Evolutionary conservation across 1,140 invertebrate species (phyloP).

Genomic region (Brachionus manjavacas): DNA sequence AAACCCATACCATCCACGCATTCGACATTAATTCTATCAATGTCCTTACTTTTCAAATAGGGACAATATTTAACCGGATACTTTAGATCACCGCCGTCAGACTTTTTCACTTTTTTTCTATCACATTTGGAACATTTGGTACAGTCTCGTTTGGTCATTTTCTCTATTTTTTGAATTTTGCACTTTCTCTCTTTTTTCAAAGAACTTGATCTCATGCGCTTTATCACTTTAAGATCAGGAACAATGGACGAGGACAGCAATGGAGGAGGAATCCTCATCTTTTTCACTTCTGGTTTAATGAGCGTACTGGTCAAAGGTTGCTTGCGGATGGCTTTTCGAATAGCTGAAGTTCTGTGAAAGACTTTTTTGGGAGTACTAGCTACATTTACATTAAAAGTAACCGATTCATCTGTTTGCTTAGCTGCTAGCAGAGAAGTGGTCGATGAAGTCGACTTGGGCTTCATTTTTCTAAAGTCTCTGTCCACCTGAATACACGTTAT

Average conservation of each 20-base stretch:
- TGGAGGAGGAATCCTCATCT: slow-evolving; percentile 17
- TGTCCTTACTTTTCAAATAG: slow-evolving; percentile 18
- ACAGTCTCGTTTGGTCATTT: neutral
- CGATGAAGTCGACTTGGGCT: slow-evolving; percentile 18
- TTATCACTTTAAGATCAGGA: neutral
- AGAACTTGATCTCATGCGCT: neutral
- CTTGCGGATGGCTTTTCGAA: neutral
- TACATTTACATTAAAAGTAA: slow-evolving; percentile 21
- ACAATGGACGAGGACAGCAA: slow-evolving; percentile 12
- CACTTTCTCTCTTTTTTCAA: neutral
- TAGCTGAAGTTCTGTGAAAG: neutral
- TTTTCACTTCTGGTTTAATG: neutral
- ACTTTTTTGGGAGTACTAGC: slow-evolving; percentile 35
- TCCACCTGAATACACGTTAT: neutral
- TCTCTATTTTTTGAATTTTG: neutral
- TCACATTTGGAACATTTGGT: neutral
- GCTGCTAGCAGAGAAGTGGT: neutral
- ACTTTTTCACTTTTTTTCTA: neutral
- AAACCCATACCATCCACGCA: neutral
- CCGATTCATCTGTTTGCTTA: neutral
- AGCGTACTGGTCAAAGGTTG: slow-evolving; percentile 14
- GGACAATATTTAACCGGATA: slow-evolving; percentile 35
- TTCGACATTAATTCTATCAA: neutral
- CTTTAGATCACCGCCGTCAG: neutral
- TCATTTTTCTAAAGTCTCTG: neutral